These are phyloP conservation scores for Epinotia bilunana DNA, from an alignment of 2,888 invertebrate genomes.

Conservation along the genomic window DNA sequence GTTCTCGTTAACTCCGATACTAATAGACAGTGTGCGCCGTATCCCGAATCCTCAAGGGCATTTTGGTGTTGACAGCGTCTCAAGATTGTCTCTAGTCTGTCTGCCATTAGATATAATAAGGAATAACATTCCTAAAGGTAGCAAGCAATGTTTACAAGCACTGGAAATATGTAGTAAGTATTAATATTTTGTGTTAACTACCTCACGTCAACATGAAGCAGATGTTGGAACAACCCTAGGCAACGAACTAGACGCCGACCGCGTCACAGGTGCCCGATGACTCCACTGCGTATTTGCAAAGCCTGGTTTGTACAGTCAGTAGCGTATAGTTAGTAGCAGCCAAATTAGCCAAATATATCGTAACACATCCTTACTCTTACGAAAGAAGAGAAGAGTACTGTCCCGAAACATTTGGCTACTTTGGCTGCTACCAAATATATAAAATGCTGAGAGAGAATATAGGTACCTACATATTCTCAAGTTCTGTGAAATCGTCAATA, in stretches of 20 bases:
- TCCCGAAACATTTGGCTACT: too few relatives aligned
- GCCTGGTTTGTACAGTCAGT: neutral
- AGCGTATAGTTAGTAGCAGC: too few relatives aligned
- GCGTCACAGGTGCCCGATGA: conserved; percentile 34
- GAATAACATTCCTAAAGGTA: neutral
- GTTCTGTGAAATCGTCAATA: too few relatives aligned
- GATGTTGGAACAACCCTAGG: conserved; percentile 9
- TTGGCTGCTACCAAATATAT: too few relatives aligned
- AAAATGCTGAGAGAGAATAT: too few relatives aligned
- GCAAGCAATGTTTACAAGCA: neutral
- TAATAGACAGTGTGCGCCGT: too few relatives aligned
- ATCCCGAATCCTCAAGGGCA: too few relatives aligned
- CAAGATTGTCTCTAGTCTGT: neutral
- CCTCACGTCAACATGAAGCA: neutral
- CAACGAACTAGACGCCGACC: conserved; percentile 5
- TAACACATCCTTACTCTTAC: too few relatives aligned
- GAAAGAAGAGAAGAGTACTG: too few relatives aligned
- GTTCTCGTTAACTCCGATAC: too few relatives aligned
- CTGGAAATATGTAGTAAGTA: neutral
- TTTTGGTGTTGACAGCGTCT: neutral
- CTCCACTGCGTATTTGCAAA: conserved; percentile 5
- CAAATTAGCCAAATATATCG: too few relatives aligned
- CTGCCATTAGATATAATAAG: neutral
- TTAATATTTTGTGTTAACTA: neutral
- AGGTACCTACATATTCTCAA: neutral